Evolutionary conservation across 2,888 invertebrate genomes (phyloP).

Genomic region (Hemithea aestivaria): DNA sequence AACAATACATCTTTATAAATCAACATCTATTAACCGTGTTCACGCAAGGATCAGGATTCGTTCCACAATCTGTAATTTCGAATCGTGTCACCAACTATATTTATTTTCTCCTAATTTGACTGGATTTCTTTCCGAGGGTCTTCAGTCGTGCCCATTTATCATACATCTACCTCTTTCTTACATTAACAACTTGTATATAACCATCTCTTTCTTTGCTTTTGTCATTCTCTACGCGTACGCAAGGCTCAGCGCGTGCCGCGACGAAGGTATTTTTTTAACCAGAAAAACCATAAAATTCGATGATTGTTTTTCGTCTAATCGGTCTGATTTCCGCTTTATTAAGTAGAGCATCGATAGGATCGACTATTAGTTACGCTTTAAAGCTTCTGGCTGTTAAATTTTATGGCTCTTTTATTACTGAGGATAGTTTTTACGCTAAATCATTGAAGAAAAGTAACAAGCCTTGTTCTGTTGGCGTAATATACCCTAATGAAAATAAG

Average conservation of each 20-base stretch:
- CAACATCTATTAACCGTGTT: not conserved
- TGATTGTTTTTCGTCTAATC: constrained; percentile 46
- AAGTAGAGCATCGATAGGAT: constrained; percentile 17
- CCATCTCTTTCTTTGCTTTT: constrained; percentile 46
- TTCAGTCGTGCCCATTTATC: constrained; percentile 61
- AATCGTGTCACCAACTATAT: constrained; percentile 50
- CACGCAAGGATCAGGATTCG: constrained; percentile 2
- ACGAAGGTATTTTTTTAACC: constrained; percentile 54
- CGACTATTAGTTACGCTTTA: not conserved
- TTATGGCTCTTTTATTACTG: no score
- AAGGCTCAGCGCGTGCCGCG: constrained; percentile 66
- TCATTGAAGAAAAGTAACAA: no score
- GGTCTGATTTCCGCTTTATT: constrained; percentile 54
- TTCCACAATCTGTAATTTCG: constrained; percentile 17
- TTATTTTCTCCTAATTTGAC: constrained; percentile 73
- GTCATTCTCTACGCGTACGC: constrained; percentile 60
- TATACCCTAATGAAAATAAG: no score
- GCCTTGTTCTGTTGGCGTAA: no score
- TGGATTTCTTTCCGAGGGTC: constrained; percentile 58
- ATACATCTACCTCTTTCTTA: constrained; percentile 42
- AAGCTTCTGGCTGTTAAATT: not conserved
- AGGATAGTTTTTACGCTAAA: no score
- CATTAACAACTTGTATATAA: constrained; percentile 17
- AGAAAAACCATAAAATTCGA: constrained; percentile 66
- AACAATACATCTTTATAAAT: no score